A percentile compares a stretch with the other conserved stretches of the same genome.
These are phyloP conservation scores for Magallana ariakensis DNA, from an alignment of 1,140 invertebrate species.

Conservation along the genomic window DNA sequence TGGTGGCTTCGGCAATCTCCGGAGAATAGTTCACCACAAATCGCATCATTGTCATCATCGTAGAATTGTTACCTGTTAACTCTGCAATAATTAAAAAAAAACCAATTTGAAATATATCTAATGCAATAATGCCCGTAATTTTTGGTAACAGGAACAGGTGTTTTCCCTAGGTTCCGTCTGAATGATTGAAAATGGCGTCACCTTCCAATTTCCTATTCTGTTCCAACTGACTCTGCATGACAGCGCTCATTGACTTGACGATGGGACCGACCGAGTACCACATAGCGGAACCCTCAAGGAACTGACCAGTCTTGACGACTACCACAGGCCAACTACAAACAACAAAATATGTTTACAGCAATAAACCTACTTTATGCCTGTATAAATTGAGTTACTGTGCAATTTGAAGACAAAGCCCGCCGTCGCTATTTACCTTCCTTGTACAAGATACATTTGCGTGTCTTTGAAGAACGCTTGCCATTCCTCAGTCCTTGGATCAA, in stretches of 20 bases:
- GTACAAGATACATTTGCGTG: not conserved
- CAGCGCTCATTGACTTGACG: not conserved
- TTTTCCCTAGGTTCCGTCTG: not conserved
- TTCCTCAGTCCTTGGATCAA: not conserved
- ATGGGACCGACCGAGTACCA: constrained; percentile 43
- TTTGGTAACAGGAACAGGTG: too few species aligned
- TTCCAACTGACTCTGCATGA: constrained; percentile 40
- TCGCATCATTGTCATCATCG: constrained; percentile 51
- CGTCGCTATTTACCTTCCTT: constrained; percentile 5
- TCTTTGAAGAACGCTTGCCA: constrained; percentile 17
- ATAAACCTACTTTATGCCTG: not conserved
- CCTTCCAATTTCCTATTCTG: constrained; percentile 41
- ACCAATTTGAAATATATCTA: not conserved
- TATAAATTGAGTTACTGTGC: not conserved
- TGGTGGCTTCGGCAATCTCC: constrained; percentile 55
- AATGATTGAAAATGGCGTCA: not conserved
- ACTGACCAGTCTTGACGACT: constrained; percentile 46
- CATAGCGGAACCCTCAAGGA: constrained; percentile 47
- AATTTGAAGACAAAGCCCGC: too few species aligned
- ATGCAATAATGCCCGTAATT: not conserved
- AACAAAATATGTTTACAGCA: not conserved
- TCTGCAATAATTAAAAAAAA: constrained; percentile 50
- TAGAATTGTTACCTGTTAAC: constrained; percentile 36
- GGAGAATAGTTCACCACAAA: constrained; percentile 58
- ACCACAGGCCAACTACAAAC: constrained; percentile 47